Percentiles rank a stretch among this genome's conserved stretches.
These are phyloP conservation scores for human (Homo sapiens) DNA, from an alignment of 2,113 vertebrate genomes.

Conservation along the genomic window GRCh38 chr12:9547001-9547500, in stretches of 20 bases:
- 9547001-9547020: fast-evolving
- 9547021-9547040: no score
- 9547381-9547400: not conserved
- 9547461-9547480: not conserved
- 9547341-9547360: not conserved
- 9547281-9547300: not conserved
- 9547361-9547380: not conserved
- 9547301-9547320: not conserved
- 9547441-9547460: not conserved
- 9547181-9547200: not conserved
- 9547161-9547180: not conserved
- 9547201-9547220: not conserved
- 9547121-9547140: not conserved
- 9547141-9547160: not conserved
- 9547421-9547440: not conserved
- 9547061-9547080: not conserved
- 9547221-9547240: not conserved
- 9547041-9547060: not conserved
- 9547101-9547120: not conserved
- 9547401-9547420: not conserved
- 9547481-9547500: not conserved
- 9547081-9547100: not conserved
- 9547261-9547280: not conserved
- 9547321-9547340: not conserved
- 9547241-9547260: not conserved